Evolutionary conservation across 1,140 invertebrate species (phyloP), one percentile per base, ranked within the genome.

Genomic region (Dreissena polymorpha): DNA sequence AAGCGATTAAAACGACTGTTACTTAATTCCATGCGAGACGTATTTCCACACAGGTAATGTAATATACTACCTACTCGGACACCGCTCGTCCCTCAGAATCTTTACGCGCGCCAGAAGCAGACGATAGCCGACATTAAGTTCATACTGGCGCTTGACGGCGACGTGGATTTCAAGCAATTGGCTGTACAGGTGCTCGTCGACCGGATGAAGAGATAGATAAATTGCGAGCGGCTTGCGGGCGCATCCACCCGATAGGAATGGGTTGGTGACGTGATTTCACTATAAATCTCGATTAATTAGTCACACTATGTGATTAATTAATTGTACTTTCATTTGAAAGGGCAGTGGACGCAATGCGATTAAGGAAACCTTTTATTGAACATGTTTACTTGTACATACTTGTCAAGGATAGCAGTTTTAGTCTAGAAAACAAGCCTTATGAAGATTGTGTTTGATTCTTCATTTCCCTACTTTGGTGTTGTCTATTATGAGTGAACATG

Each of bases 41-140:
- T 8, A 39, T 39, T 39, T 63, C 27, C 64, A 23, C 70, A 69
- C 71, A 94, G 94, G 94, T 95, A n/a, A 95, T 95, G 95, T 95
- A 95, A 95, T 95, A 94, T 95, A 95, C 89, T 95, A 95, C 87
- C 88, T 95, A n/a, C 87, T 91, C 51, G 90, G 90, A n/a, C 88
- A 89, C 39, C 86, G 88, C 86, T 91, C n/a, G 86, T 91, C 49
- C 86, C 84, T 13, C 87, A 89, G 68, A 86, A 86, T 49, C 78
- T 88, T 0, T 88, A 90, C 67, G 98, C 99, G 90, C 97, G 68
- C 98, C 98, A 92, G 97, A 99, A 95, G 95, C 98, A 88, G 96
- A 97, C 71, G 97, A 99, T 92, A 73, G 94, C 95, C 16, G 93
- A 94, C 75, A 95, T 95, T 85, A 95, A 94, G 0, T 95, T 90